Percentiles rank a stretch among this genome's conserved stretches.
phyloP scores from a whole-genome alignment of 2,888 invertebrate species.

The Lepidochrysops patricia region DNA sequence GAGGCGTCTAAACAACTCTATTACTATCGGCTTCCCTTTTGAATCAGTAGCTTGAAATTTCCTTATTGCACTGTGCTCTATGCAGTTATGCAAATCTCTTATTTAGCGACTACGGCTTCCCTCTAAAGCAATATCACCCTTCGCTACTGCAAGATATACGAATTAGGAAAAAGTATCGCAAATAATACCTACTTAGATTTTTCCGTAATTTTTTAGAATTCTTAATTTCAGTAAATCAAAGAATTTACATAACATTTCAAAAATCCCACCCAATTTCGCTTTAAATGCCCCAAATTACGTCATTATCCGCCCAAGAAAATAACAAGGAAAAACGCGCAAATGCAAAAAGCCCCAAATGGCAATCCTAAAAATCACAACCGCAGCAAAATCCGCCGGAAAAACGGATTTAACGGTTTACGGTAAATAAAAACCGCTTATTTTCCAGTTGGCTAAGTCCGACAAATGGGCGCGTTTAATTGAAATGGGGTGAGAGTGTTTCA shows the following conservation, averaged over 20 bases:
- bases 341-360: neutral
- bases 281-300: neutral
- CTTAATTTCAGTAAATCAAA: no score
- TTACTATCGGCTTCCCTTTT: no score
- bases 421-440: slow-evolving; percentile 14
- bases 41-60: no score
- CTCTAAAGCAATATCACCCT: no score
- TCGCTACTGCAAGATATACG: no score
- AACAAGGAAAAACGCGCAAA: neutral
- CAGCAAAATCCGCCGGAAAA: slow-evolving; percentile 1
- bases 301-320: neutral
- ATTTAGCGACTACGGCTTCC: no score
- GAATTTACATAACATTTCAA: neutral
- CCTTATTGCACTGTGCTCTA: no score
- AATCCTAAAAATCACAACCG: neutral
- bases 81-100: no score
- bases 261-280: neutral
- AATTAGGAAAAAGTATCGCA: no score
- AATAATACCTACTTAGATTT: no score
- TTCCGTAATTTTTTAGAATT: no score
- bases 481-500: slow-evolving; percentile 6
- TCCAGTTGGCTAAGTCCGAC: slow-evolving; percentile 8
- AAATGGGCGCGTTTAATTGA: slow-evolving; percentile 10
- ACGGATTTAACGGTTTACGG: slow-evolving; percentile 8
- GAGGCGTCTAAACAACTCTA: no score